phyloP scores from a whole-genome alignment of 2,113 vertebrate species.

The Sardina pilchardus region DNA sequence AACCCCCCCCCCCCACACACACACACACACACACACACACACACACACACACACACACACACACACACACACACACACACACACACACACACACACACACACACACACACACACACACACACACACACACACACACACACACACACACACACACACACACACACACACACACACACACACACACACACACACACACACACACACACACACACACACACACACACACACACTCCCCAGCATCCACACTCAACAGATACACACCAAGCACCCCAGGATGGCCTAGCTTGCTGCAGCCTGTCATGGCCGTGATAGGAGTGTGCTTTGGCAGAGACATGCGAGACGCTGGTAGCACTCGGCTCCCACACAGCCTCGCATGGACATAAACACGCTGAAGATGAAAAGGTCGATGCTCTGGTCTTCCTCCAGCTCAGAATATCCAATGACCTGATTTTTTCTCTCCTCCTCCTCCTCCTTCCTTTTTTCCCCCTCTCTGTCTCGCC shows the following conservation, averaged over 20 bases:
- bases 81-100: no score
- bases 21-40: not conserved
- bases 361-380: slow-evolving; percentile 30
- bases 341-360: slow-evolving; percentile 24
- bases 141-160: no score
- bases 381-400: slow-evolving; percentile 51
- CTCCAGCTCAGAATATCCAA: slow-evolving; percentile 53
- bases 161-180: not conserved
- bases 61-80: no score
- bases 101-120: no score
- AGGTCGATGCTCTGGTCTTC: slow-evolving; percentile 54
- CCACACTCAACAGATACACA: not conserved
- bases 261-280: not conserved
- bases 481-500: not conserved
- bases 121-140: no score
- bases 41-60: no score
- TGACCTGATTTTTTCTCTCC: slow-evolving; percentile 55
- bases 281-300: slow-evolving; percentile 13
- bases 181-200: not conserved
- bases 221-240: not conserved
- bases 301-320: slow-evolving; percentile 36
- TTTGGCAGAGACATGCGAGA: slow-evolving; percentile 20
- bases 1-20: not conserved
- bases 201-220: not conserved
- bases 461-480: not conserved